Conservation (phyloP, 2,888 invertebrate genomes). For the Phortica magna region DNA sequence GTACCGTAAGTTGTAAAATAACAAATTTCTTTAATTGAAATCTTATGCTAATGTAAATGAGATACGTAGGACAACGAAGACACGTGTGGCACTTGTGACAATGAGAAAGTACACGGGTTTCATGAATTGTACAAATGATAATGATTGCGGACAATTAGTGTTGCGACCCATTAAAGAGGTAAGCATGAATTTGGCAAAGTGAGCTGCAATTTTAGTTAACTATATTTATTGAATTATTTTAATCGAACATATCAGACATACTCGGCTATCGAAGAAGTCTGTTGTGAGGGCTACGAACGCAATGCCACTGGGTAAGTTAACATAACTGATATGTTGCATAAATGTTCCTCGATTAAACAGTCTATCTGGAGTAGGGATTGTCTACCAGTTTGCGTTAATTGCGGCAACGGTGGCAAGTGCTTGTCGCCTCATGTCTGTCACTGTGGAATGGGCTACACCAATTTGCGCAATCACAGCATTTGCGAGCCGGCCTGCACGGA, state of each 20-base stretch:
- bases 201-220: too few species aligned
- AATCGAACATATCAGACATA: constrained; percentile 55
- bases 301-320: constrained; percentile 57
- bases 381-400: constrained; percentile 70
- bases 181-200: background rate
- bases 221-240: background rate
- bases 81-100: constrained; percentile 66
- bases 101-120: constrained; percentile 65
- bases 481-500: constrained; percentile 69
- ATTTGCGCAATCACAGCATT: constrained; percentile 55
- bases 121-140: constrained; percentile 57
- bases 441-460: constrained; percentile 69
- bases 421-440: constrained; percentile 67
- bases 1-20: constrained; percentile 66
- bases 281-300: constrained; percentile 72
- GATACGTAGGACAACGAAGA: constrained; percentile 58
- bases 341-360: background rate
- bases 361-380: constrained; percentile 58
- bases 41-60: background rate
- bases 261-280: constrained; percentile 63
- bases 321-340: background rate
- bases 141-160: constrained; percentile 64
- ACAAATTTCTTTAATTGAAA: background rate
- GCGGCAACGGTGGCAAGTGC: constrained; percentile 68
- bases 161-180: constrained; percentile 68